Evolutionary conservation across 2,113 vertebrate species (phyloP).

Genomic region (Pelobates fuscus): DNA sequence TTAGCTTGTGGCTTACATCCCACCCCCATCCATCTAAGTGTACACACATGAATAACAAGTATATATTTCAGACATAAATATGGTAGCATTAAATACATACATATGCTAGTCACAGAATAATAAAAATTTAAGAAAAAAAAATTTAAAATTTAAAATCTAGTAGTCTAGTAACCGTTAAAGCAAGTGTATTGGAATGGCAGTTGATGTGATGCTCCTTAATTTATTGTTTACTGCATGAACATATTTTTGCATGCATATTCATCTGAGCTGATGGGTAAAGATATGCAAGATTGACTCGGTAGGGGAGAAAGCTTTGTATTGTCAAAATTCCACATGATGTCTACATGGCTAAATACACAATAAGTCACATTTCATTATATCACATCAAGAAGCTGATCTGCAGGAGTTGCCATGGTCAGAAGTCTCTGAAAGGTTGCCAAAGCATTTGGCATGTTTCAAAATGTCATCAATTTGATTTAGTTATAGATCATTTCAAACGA

Average conservation of each 20-base stretch:
- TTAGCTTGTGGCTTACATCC: too few relatives aligned
- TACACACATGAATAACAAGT: too few relatives aligned
- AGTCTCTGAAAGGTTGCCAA: conserved; percentile 64
- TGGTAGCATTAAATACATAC: too few relatives aligned
- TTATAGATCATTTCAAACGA: conserved; percentile 68
- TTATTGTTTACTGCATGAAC: conserved; percentile 23
- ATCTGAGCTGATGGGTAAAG: conserved; percentile 9
- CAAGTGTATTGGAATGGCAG: not conserved
- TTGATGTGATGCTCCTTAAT: conserved; percentile 9
- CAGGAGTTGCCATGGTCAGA: conserved; percentile 58
- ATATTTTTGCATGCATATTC: conserved; percentile 31
- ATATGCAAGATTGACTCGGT: conserved; percentile 7
- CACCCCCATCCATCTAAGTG: too few relatives aligned
- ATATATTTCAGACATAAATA: too few relatives aligned
- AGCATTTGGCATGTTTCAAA: conserved; percentile 64
- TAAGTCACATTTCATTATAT: conserved; percentile 61
- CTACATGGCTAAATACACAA: conserved; percentile 51
- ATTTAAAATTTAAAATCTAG: not conserved
- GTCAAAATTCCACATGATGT: conserved; percentile 52
- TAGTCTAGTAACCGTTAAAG: not conserved
- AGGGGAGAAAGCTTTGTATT: conserved; percentile 39
- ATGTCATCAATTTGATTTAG: conserved; percentile 73
- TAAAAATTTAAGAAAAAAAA: too few relatives aligned
- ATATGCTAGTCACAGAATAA: too few relatives aligned
- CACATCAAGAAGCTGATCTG: conserved; percentile 62